These are phyloP conservation scores for Nomada flava DNA, from an alignment of 2,888 invertebrate species.

Conservation along the genomic window DNA sequence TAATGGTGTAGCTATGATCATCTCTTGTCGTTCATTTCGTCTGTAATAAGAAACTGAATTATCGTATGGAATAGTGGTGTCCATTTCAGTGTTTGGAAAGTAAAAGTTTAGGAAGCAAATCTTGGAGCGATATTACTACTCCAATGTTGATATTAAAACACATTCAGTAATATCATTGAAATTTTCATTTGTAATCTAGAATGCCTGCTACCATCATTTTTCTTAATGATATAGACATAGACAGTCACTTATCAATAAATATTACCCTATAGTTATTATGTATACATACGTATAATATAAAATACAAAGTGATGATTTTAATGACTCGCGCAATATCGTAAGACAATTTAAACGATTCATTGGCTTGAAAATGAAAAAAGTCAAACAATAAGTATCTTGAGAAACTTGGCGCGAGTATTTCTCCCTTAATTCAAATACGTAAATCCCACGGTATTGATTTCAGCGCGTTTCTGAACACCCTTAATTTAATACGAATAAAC, in stretches of 20 bases:
- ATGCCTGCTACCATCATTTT: constrained; percentile 22
- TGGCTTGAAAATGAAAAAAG: neutral
- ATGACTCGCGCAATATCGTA: neutral
- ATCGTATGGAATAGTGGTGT: constrained; percentile 6
- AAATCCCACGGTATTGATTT: neutral
- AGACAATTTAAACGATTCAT: neutral
- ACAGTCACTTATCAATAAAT: constrained; percentile 40
- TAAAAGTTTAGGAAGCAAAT: neutral
- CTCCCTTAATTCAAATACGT: neutral
- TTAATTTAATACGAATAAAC: neutral
- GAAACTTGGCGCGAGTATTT: constrained; percentile 3
- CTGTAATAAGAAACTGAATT: constrained; percentile 66
- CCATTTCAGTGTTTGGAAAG: constrained; percentile 35
- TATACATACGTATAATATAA: neutral
- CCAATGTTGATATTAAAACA: neutral
- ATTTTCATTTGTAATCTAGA: constrained; percentile 4
- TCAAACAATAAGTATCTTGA: neutral
- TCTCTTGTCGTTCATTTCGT: constrained; percentile 71
- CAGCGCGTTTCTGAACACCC: constrained; percentile 38
- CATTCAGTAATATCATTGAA: constrained; percentile 23
- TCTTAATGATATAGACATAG: constrained; percentile 37
- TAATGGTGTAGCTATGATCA: constrained; percentile 80
- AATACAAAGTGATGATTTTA: neutral
- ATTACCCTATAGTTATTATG: neutral
- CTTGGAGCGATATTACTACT: neutral